A percentile compares a stretch with the other conserved stretches of the same genome.
Evolutionary conservation across 2,113 vertebrate species (phyloP).

Genomic region (Pomatostomus ruficeps): DNA sequence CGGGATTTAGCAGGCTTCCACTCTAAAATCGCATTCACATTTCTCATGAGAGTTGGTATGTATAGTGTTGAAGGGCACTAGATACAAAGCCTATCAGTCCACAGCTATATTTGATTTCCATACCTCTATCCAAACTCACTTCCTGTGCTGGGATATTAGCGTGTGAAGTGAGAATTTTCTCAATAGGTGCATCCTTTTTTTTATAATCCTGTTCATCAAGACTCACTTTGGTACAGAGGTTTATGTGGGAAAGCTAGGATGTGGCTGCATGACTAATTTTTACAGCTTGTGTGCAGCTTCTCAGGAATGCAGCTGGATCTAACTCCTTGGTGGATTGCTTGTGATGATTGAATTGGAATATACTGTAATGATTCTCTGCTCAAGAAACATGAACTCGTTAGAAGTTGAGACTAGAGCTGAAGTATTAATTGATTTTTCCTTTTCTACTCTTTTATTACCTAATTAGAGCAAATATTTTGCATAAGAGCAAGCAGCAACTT

Average conservation of each 20-base stretch:
- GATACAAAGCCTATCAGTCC: neutral
- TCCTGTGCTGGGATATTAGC: conserved; percentile 34
- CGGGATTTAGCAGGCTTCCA: neutral
- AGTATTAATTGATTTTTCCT: conserved; percentile 8
- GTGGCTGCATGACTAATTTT: conserved; percentile 57
- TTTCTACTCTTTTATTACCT: conserved; percentile 51
- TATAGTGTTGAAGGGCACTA: neutral
- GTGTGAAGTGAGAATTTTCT: conserved; percentile 45
- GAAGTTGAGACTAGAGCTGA: neutral
- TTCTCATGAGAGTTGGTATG: conserved; percentile 24
- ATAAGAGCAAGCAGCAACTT: conserved; percentile 53
- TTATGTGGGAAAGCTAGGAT: conserved; percentile 51
- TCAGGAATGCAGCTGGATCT: conserved; percentile 51
- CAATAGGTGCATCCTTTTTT: conserved; percentile 15
- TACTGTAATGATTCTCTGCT: neutral
- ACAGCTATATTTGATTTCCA: conserved; percentile 47
- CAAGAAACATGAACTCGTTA: neutral
- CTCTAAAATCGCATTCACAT: neutral
- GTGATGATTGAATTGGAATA: conserved; percentile 47
- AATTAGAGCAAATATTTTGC: conserved; percentile 54
- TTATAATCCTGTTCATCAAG: conserved; percentile 29
- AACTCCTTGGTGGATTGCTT: conserved; percentile 15
- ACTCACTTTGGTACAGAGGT: neutral
- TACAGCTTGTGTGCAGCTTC: conserved; percentile 36
- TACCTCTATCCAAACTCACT: conserved; percentile 14